phyloP scores from a whole-genome alignment of 2,888 invertebrate genomes.

The Rhagophthalmus giganteus region DNA sequence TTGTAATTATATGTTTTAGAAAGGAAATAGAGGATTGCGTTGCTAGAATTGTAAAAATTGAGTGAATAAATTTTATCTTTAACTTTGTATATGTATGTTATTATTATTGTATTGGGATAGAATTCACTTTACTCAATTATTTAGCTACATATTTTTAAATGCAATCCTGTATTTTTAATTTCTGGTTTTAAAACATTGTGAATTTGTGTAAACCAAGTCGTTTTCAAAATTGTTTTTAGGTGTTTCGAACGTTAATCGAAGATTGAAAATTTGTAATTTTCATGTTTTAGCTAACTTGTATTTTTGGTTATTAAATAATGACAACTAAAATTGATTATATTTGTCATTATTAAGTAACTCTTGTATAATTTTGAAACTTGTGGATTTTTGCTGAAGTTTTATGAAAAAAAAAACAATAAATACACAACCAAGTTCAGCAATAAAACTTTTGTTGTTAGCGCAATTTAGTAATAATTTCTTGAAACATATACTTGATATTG shows the following conservation, averaged over 20 bases:
- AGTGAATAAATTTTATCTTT: background rate
- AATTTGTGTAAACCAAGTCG: background rate
- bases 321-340: background rate
- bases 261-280: background rate
- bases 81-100: background rate
- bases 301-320: background rate
- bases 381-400: background rate
- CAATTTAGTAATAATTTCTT: slow-evolving; percentile 8
- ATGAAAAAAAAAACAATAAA: background rate
- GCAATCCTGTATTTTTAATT: background rate
- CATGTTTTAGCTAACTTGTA: background rate
- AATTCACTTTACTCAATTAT: background rate
- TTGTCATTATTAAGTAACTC: background rate
- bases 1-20: slow-evolving; percentile 28
- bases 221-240: too few species aligned
- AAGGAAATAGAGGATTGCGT: slow-evolving; percentile 3
- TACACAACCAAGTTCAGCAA: background rate
- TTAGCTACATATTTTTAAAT: background rate
- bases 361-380: background rate
- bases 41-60: background rate
- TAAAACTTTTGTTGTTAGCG: slow-evolving; percentile 5
- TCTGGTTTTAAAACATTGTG: background rate
- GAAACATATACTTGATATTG: slow-evolving; percentile 17
- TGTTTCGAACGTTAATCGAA: too few species aligned
- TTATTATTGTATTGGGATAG: background rate